Conservation (phyloP, 1,140 invertebrate species). For the Trialeurodes vaporariorum region DNA sequence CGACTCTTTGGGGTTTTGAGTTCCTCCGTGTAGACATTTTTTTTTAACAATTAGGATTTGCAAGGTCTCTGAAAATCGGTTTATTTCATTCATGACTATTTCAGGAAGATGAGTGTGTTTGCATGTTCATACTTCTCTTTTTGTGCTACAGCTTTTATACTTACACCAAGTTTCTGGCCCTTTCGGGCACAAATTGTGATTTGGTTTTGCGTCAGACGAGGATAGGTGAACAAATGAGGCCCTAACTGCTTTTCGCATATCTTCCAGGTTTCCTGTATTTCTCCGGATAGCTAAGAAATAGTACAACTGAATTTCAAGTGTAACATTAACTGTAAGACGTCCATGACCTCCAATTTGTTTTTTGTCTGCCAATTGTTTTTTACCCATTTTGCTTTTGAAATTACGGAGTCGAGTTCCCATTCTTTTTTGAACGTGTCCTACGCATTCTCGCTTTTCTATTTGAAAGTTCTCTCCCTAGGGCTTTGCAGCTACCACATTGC, state of each 20-base stretch:
- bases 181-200: slow-evolving; percentile 24
- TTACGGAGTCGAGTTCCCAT: slow-evolving; percentile 13
- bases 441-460: slow-evolving; percentile 20
- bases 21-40: slow-evolving; percentile 20
- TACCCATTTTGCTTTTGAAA: slow-evolving; percentile 11
- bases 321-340: background rate
- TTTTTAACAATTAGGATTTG: slow-evolving; percentile 18
- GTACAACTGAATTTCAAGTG: slow-evolving; percentile 13
- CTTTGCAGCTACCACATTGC: too few relatives aligned
- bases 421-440: slow-evolving; percentile 20
- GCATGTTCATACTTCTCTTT: background rate
- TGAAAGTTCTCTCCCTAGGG: slow-evolving; percentile 8
- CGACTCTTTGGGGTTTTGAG: slow-evolving; percentile 20
- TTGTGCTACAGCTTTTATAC: background rate
- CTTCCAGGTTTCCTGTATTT: slow-evolving; percentile 26
- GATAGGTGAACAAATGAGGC: slow-evolving; percentile 28
- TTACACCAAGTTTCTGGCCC: slow-evolving; percentile 24
- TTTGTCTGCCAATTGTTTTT: slow-evolving; percentile 15
- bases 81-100: slow-evolving; percentile 1
- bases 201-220: slow-evolving; percentile 27
- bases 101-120: background rate
- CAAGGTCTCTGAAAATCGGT: slow-evolving; percentile 16
- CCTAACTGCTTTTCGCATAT: slow-evolving; percentile 31
- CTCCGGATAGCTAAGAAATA: slow-evolving; percentile 27
- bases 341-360: slow-evolving; percentile 9